Conservation (phyloP, 2,113 vertebrate species). For the Pangasianodon hypophthalmus region DNA sequence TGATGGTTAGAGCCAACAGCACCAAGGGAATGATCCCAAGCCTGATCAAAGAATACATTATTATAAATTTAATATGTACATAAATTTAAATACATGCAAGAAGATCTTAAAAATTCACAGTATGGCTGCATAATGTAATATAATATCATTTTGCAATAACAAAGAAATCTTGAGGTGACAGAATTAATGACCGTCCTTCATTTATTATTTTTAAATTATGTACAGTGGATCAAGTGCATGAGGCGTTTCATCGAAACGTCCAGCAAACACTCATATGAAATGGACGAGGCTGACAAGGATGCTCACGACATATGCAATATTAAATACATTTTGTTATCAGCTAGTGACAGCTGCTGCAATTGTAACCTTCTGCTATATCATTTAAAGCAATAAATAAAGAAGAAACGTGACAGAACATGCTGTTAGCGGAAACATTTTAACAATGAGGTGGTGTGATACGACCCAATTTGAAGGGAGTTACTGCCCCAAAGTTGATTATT, state of each 20-base stretch:
- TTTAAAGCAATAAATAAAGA: not conserved
- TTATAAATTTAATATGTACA: constrained; percentile 1
- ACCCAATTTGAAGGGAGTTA: not conserved
- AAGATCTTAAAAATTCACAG: not conserved
- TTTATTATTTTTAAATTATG: not conserved
- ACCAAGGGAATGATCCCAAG: constrained; percentile 75
- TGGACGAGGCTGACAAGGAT: not conserved
- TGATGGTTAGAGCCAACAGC: constrained; percentile 76
- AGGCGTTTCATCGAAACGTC: not conserved
- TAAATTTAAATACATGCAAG: constrained; percentile 1
- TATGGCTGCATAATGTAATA: not conserved
- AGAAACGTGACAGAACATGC: not conserved
- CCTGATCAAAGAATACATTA: constrained; percentile 62
- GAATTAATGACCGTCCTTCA: not conserved
- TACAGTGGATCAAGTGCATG: not conserved
- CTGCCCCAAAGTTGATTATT: not conserved
- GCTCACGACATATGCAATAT: not conserved
- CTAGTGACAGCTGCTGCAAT: not conserved
- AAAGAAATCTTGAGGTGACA: not conserved
- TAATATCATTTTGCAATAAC: not conserved
- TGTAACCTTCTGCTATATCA: not conserved
- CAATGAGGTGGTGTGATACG: not conserved
- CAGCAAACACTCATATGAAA: not conserved
- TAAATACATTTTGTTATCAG: not conserved
- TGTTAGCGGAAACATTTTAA: not conserved